Base-by-base conservation (phyloP, 1,140 invertebrate species). In the Leguminivora glycinivorella region DNA sequence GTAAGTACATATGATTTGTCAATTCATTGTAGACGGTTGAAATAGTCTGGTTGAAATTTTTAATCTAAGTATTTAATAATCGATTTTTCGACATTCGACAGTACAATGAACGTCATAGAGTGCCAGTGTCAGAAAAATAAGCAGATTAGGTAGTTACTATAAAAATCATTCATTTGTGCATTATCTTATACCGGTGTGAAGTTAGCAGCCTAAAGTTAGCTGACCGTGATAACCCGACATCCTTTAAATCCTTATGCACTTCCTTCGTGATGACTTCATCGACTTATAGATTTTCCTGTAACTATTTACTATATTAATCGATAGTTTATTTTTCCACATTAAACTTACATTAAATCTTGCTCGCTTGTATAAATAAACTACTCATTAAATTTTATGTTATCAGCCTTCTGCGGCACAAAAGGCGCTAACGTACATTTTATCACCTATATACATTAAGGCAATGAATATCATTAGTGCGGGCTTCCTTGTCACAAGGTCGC, bases 401-500 rank as follows among this genome's bases (percentile, higher is more conserved):
- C 47, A 52, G 47, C 19, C 47, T 52, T 43, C 40, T 52, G 19
- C 19, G 4, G 47, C 47, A 22, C 47, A 52, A 52, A 52, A 52
- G 47, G 47, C 47, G 47, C 47, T 52, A 52, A 52, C 47, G 47
- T n/a, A 29, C n/a, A 63, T 63, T 29, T 29, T 29, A 63, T 63
- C 58, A 63, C 58, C 25, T 63, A 14, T 17, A 31, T 63, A 34
- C 58, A 29, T 60, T 29, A 60, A 63, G 25, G 58, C 25, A 29
- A 29, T 17, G 26, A 63, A 29, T 63, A 63, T 29, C 58, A 63
- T 29, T 60, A 60, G 56, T 60, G 56, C 56, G 10, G 25, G 25
- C 58, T 63, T 63, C 58, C 58, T 63, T 17, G 29, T 63, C 29
- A n/a, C 58, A 63, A 63, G 58, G 58, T 31, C 58, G 26, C 25